A percentile compares a stretch with the other conserved stretches of the same genome.
Conservation (phyloP, 1,140 invertebrate genomes). For the Matsumurasca onukii region DNA sequence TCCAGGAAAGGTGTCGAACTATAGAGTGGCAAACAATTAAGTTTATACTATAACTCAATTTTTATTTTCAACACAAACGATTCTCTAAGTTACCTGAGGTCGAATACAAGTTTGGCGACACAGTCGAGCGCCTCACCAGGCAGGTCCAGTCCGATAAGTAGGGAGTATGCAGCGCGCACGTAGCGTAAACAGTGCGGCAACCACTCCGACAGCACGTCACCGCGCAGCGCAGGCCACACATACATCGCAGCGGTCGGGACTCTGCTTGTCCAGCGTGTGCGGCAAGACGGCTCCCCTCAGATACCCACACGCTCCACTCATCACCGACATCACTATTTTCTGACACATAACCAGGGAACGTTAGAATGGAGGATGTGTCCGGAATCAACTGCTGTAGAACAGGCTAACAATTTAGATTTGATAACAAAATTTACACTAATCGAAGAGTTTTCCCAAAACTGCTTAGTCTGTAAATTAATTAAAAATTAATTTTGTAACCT, state of each 20-base stretch:
- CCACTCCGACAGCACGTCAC: conserved; percentile 61
- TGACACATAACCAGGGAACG: conserved; percentile 7
- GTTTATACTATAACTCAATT: too few species aligned
- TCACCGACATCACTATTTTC: conserved; percentile 57
- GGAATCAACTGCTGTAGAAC: too few species aligned
- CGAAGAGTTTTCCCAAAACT: too few species aligned
- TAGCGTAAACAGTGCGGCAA: conserved; percentile 75
- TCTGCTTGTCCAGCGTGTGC: conserved; percentile 52
- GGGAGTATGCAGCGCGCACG: conserved; percentile 66
- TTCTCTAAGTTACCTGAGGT: conserved; percentile 66
- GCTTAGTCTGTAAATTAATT: too few species aligned
- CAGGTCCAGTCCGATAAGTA: conserved; percentile 72
- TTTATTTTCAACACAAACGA: too few species aligned
- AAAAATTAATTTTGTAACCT: too few species aligned
- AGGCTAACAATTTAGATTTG: too few species aligned
- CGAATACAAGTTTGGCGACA: conserved; percentile 80
- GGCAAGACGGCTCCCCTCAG: conserved; percentile 65
- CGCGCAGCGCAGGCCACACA: conserved; percentile 44
- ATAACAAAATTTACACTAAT: too few species aligned
- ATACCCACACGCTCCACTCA: conserved; percentile 65
- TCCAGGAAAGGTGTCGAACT: too few species aligned
- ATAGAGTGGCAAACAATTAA: too few species aligned
- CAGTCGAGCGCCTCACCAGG: conserved; percentile 79
- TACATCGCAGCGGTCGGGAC: conserved; percentile 45
- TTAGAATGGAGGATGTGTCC: too few species aligned